Evolutionary conservation across 2,888 invertebrate species (phyloP).

Genomic region (Dexiosoma caninum): DNA sequence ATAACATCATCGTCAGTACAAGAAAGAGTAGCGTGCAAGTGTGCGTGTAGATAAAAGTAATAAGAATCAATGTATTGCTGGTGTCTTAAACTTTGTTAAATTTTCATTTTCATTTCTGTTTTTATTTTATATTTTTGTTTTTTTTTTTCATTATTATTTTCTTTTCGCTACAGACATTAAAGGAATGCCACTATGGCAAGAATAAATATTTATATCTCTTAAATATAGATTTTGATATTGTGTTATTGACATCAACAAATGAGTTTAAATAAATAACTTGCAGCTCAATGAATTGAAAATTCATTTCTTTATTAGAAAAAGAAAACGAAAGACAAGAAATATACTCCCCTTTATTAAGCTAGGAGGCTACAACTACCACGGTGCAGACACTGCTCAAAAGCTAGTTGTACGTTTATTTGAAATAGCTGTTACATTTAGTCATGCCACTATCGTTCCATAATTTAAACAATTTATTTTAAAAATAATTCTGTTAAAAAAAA

Average conservation of each 20-base stretch:
- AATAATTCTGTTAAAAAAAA: not conserved
- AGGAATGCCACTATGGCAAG: not conserved
- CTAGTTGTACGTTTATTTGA: not conserved
- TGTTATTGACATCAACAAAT: constrained; percentile 62
- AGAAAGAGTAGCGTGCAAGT: not conserved
- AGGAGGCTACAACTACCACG: not conserved
- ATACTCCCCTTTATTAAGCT: not conserved
- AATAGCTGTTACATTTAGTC: not conserved
- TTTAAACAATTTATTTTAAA: not conserved
- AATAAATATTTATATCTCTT: not conserved
- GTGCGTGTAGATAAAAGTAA: not conserved
- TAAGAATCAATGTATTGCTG: not conserved
- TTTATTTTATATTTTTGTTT: not conserved
- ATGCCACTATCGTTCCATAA: not conserved
- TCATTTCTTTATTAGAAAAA: constrained; percentile 44
- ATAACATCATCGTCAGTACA: not conserved
- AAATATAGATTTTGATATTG: constrained; percentile 33
- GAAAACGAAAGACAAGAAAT: not conserved
- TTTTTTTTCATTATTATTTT: too few relatives aligned
- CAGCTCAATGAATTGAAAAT: constrained; percentile 57
- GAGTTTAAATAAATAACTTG: constrained; percentile 63
- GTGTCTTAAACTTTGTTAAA: not conserved
- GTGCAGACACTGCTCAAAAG: not conserved
- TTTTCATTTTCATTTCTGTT: too few relatives aligned
- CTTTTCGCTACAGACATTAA: not conserved